Base-by-base conservation (phyloP, 2,888 invertebrate species). In the Ennomos fuscantarius region DNA sequence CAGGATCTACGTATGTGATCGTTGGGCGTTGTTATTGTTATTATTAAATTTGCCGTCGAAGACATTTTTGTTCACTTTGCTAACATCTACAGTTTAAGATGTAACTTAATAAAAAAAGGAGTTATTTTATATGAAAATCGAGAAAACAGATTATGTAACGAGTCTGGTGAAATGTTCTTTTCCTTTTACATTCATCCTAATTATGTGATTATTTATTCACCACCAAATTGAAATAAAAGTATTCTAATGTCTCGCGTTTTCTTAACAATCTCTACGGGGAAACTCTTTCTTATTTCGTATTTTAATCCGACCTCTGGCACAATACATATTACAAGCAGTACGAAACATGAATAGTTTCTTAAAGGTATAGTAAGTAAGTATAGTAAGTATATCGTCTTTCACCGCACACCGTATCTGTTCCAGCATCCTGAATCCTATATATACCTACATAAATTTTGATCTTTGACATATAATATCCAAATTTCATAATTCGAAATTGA, bases 291-390 rank as follows among this genome's bases (percentile, higher is more conserved):
- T 59, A 50, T 54, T 59, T 54, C 69, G 70, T 71, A 77, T 81
- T 84, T 83, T 84, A 84, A 81, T 84, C 79, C 76, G 61, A 65
- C 76, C 73, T 74, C 62, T 66, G 75, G 70, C 73, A 76, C 68
- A 61, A 72, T 33, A 33, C 36, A 40, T 13, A 39, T 12, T 9
- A 13, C 8, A 8, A 24, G 37, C 48, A 58, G 58, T 57, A 53
- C 39, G 6, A 9, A 35, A 39, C 33, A 36, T 37, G 9, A 35
- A 8, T 32, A 11, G 1, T 31, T 42, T 31, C 1, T 42, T 1
- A 8, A 24, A 31, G 6, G 15, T 41, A 9, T 24, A 24, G 9
- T 2, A 3, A n/a, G n/a, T n/a, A n/a, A n/a, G n/a, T n/a, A n/a
- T n/a, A 15, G 15, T 3, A 2, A 1, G 1, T 15, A 15, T 2